Conservation (phyloP, 53 echinoderm and acorn worm species). For the Apostichopus leukothele region DNA sequence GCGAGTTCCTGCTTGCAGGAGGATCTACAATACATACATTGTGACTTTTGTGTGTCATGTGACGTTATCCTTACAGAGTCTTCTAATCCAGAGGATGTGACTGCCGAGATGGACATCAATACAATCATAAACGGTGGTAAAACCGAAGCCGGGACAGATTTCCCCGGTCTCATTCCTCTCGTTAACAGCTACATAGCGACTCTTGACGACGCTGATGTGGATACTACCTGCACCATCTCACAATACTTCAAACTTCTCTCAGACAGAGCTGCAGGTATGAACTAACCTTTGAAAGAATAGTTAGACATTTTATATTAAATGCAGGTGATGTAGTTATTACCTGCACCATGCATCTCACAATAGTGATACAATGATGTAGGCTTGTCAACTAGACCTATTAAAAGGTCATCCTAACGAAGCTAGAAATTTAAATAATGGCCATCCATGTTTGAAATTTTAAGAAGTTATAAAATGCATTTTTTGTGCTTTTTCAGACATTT, state of each 20-base stretch:
- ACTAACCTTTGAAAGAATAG: not conserved
- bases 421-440: too few relatives aligned
- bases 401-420: too few relatives aligned
- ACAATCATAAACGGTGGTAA: conserved; percentile 93
- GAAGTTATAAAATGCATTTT: too few relatives aligned
- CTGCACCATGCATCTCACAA: conserved; percentile 64
- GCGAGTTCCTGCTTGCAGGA: too few relatives aligned
- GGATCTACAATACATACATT: too few relatives aligned
- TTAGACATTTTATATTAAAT: too few relatives aligned
- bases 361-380: conserved; percentile 26
- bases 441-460: too few relatives aligned
- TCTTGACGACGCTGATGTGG: conserved; percentile 76
- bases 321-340: conserved; percentile 67
- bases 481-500: too few relatives aligned
- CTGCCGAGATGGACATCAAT: conserved; percentile 79
- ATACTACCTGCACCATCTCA: conserved; percentile 80
- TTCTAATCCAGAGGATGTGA: conserved; percentile 60
- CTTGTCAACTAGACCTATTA: too few relatives aligned
- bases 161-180: conserved; percentile 84
- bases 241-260: conserved; percentile 82
- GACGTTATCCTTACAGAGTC: conserved; percentile 17
- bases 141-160: conserved; percentile 59
- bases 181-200: conserved; percentile 80
- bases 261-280: conserved; percentile 84
- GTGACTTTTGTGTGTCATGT: too few relatives aligned